Evolutionary conservation across 2,113 vertebrate genomes (phyloP).

Genomic region (Upupa epops): DNA sequence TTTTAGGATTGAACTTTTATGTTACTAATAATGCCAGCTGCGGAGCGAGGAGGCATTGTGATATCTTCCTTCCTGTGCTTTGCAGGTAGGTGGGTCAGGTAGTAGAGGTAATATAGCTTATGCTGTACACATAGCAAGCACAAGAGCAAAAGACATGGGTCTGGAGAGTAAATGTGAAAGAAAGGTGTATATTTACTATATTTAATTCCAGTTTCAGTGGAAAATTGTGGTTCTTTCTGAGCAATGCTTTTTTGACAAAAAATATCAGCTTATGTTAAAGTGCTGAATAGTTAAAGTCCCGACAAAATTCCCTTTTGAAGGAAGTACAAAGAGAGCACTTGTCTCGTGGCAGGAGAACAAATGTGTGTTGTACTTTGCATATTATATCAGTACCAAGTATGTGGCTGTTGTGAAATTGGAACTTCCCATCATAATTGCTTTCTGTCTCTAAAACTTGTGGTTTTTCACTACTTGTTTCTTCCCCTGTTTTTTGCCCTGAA

Average conservation of each 20-base stretch:
- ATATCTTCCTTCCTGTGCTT: neutral
- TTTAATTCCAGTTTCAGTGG: neutral
- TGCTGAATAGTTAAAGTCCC: neutral
- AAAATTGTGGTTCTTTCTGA: neutral
- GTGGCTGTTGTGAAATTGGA: neutral
- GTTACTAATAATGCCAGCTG: neutral
- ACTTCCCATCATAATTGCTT: neutral
- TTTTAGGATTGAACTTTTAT: neutral
- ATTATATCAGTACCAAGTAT: neutral
- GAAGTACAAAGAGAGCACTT: neutral
- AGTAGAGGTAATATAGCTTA: neutral
- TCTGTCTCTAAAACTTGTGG: neutral
- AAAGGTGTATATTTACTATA: neutral
- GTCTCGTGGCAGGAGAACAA: neutral
- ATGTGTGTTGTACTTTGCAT: neutral
- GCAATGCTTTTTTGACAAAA: neutral
- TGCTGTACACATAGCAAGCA: neutral
- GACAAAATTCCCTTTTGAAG: neutral
- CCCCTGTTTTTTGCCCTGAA: fast-evolving
- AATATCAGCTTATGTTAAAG: neutral
- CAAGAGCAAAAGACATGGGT: neutral
- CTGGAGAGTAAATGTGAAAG: neutral
- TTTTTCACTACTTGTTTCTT: neutral
- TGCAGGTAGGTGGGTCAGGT: neutral
- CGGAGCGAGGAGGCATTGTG: neutral